Evolutionary conservation across 2,113 vertebrate species (phyloP).

Genomic region (Muscicapa adusta): DNA sequence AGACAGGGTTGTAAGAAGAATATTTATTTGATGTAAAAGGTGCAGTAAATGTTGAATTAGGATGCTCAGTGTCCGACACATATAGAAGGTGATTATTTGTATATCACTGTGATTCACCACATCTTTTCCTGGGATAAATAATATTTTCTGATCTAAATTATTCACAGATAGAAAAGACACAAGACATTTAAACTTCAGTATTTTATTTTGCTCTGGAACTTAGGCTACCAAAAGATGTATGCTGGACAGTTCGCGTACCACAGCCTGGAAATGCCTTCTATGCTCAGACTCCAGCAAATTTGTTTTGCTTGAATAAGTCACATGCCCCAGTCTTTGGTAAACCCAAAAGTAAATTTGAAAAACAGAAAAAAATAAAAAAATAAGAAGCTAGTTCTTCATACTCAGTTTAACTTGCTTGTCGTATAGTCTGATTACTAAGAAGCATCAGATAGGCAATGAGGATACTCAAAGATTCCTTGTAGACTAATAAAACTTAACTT

Average conservation of each 20-base stretch:
- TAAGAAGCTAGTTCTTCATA: neutral
- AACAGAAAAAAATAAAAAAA: neutral
- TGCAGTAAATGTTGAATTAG: neutral
- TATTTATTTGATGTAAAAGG: neutral
- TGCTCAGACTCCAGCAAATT: neutral
- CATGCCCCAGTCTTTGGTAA: neutral
- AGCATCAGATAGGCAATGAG: neutral
- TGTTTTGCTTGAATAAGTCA: neutral
- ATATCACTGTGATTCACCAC: neutral
- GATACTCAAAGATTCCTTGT: neutral
- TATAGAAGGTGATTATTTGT: neutral
- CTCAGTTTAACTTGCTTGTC: neutral
- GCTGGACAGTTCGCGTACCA: neutral
- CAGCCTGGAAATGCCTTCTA: neutral
- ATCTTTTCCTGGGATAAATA: neutral
- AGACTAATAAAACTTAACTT: neutral
- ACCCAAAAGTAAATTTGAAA: neutral
- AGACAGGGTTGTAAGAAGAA: neutral
- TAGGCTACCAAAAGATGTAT: neutral
- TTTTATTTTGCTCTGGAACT: neutral
- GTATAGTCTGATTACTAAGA: neutral
- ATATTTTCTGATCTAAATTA: neutral
- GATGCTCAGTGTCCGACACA: neutral
- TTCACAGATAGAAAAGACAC: neutral
- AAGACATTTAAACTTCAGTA: neutral